phyloP scores from a whole-genome alignment of 2,888 invertebrate genomes.

The Ecliptopera silaceata region DNA sequence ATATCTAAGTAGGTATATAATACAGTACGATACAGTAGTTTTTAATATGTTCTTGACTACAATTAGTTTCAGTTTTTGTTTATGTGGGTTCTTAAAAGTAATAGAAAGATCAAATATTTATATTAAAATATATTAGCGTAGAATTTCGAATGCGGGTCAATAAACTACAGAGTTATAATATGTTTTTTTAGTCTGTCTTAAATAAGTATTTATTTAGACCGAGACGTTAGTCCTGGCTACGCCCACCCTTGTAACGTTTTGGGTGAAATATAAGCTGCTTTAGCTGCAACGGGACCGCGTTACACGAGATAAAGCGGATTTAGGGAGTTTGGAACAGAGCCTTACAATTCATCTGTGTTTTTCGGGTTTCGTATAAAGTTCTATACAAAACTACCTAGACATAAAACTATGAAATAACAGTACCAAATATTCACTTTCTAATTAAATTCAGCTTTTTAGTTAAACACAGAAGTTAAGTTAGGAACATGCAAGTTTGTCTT shows the following conservation, averaged over 20 bases:
- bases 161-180: too few species aligned
- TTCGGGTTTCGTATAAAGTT: conserved; percentile 11
- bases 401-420: background rate
- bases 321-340: conserved; percentile 21
- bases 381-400: background rate
- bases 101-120: too few species aligned
- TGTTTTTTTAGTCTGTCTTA: too few species aligned
- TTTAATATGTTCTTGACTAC: too few species aligned
- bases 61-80: too few species aligned
- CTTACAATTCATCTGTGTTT: conserved; percentile 25
- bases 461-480: too few species aligned
- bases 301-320: conserved; percentile 28
- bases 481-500: too few species aligned
- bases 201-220: conserved; percentile 3
- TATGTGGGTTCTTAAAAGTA: too few species aligned
- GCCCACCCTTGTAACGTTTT: conserved; percentile 25
- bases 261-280: conserved; percentile 31
- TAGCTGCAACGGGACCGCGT: conserved; percentile 27
- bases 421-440: background rate
- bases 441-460: background rate
- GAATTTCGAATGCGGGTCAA: too few species aligned
- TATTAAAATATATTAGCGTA: too few species aligned
- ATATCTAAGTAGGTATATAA: too few species aligned
- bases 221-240: conserved; percentile 10
- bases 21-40: too few species aligned